Conservation (phyloP, 2,888 invertebrate genomes). For the Apodemia zela region DNA sequence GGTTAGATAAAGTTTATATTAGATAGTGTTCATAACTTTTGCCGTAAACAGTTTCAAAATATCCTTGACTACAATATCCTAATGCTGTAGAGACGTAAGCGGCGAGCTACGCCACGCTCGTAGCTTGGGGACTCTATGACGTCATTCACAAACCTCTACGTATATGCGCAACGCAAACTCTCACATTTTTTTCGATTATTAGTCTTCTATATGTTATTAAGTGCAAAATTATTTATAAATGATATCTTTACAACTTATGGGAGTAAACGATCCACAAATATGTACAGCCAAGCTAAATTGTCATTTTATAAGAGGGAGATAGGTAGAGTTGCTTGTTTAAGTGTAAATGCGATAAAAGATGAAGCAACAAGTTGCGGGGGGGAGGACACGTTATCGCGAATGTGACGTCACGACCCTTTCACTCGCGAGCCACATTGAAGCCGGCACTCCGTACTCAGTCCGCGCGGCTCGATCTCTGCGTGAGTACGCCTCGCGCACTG, state of each 20-base stretch:
- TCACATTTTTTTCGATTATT: neutral
- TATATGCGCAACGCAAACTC: neutral
- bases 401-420: conserved; percentile 82
- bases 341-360: conserved; percentile 48
- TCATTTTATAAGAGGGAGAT: conserved; percentile 56
- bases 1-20: neutral
- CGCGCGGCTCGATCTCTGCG: conserved; percentile 77
- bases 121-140: conserved; percentile 13
- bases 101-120: neutral
- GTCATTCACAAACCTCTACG: conserved; percentile 2
- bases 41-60: neutral
- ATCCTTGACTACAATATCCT: conserved; percentile 3
- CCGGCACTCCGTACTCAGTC: conserved; percentile 54
- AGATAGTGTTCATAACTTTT: neutral
- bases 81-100: neutral
- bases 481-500: conserved; percentile 66
- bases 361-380: conserved; percentile 68
- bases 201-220: neutral
- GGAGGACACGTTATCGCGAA: conserved; percentile 66
- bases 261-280: conserved; percentile 24
- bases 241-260: neutral
- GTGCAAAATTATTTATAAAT: neutral
- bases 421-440: conserved; percentile 62
- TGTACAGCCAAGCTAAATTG: conserved; percentile 35
- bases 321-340: conserved; percentile 40